Conservation (phyloP, 2,113 vertebrate species). For the Lophura nycthemera region DNA sequence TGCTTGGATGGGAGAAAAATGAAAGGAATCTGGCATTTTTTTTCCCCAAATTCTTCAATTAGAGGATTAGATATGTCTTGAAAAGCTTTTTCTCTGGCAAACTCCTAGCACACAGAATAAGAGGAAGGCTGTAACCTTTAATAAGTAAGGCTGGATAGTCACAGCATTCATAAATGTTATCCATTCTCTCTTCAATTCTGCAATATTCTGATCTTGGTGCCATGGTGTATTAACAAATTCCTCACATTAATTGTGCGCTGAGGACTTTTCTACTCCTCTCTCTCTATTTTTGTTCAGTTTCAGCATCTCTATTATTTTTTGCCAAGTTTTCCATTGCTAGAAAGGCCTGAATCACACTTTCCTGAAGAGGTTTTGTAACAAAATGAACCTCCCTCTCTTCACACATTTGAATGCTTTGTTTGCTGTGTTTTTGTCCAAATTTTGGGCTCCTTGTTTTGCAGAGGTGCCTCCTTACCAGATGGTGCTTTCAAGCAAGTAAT, state of each 20-base stretch:
- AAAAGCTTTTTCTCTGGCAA: not conserved
- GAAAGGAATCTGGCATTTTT: not conserved
- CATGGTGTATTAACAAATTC: not conserved
- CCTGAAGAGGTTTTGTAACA: not conserved
- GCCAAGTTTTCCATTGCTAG: not conserved
- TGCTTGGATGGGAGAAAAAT: not conserved
- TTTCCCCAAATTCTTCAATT: not conserved
- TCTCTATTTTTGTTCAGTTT: not conserved
- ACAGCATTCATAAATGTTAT: not conserved
- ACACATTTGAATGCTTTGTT: not conserved
- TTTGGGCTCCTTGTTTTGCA: not conserved
- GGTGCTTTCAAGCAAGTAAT: slow-evolving; percentile 19
- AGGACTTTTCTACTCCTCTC: not conserved
- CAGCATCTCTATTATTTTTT: not conserved
- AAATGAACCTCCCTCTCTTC: not conserved
- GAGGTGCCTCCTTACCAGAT: slow-evolving; percentile 9
- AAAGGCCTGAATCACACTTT: not conserved
- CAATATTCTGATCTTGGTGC: not conserved
- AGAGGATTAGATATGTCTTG: not conserved
- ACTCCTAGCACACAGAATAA: not conserved
- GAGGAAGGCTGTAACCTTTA: not conserved
- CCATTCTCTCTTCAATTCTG: not conserved
- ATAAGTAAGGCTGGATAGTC: not conserved
- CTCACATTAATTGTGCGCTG: not conserved
- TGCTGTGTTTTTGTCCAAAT: not conserved